These are phyloP conservation scores for Ectobius pallidus DNA, from an alignment of 2,888 invertebrate species.

Conservation along the genomic window DNA sequence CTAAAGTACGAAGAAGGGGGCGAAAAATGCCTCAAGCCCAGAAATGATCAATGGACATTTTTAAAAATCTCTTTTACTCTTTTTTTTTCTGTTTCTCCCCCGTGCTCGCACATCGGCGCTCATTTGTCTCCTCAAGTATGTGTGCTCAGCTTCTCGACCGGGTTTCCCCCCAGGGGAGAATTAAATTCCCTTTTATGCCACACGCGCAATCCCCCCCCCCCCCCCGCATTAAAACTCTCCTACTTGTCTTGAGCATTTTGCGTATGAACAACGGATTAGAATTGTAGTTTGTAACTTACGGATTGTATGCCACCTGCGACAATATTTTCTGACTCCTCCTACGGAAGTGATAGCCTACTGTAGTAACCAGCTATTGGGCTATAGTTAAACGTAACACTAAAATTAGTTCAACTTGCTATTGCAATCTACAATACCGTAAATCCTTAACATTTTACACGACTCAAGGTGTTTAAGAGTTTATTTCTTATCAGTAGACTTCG, in stretches of 20 bases:
- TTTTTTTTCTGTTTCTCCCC: background rate
- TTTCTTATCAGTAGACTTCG: too few species aligned
- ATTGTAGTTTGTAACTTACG: too few species aligned
- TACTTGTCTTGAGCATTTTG: background rate
- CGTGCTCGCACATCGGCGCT: background rate
- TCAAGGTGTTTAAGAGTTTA: too few species aligned
- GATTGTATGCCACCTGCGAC: too few species aligned
- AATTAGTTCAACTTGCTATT: too few species aligned
- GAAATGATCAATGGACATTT: conserved; percentile 29
- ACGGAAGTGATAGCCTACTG: too few species aligned
- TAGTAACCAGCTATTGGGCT: too few species aligned
- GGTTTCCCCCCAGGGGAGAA: conserved; percentile 14
- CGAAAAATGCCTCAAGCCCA: conserved; percentile 7
- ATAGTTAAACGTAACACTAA: too few species aligned
- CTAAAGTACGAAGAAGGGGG: background rate
- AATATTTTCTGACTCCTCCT: too few species aligned
- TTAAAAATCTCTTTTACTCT: conserved; percentile 21
- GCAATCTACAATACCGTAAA: too few species aligned
- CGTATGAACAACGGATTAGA: too few species aligned
- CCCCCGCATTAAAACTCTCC: background rate
- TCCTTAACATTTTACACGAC: too few species aligned
- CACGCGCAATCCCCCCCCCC: background rate
- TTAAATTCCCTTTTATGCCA: conserved; percentile 24
- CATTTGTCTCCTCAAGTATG: conserved; percentile 29
- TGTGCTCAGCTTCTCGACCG: conserved; percentile 2